Evolutionary conservation across 2,888 invertebrate species (phyloP), one percentile per base, ranked within the genome.

Genomic region (Druceiella hillmani): DNA sequence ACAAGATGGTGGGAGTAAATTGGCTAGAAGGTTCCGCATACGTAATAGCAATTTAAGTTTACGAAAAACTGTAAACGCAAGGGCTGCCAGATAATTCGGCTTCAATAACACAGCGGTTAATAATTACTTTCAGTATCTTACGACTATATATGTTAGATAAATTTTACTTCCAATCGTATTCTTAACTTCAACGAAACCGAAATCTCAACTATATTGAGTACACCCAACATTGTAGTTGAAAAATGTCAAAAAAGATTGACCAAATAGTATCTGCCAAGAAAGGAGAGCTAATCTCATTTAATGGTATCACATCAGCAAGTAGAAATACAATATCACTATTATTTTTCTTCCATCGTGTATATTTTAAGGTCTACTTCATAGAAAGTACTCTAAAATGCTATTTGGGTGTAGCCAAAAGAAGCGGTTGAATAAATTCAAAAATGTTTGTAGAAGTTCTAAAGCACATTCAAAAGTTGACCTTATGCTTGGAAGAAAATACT

Each of bases 181-280:
- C 25, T 11, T 15, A 33, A 33, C 13, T 33, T 9, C 11, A 22
- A 33, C 25, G 33, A 35, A 16, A 14, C 24, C 9, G 33, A 25
- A 15, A 35, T 39, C 17, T 28, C 32, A 34, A 16, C 9, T 13
- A 12, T 29, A 6, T 12, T 26, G 10, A 30, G 30, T 32, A 25
- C 41, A 9, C 43, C 43, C n/a, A 51, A 51, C 26, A 38, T 53
- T 7, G n/a, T n/a, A n/a, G 40, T 51, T 7, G 44, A 17, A 51
- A 41, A 42, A 32, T 34, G 3, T 46, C 47, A 34, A 50, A 51
- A 44, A 56, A 58, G 43, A 55, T 60, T 0, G 56, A 55, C 5
- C 43, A 55, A 33, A 7, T 57, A 0, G 56, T 56, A 3, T 58
- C 58, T n/a, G 55, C 52, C 0, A 60, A 62, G 46, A 46, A 56